A percentile compares a stretch with the other conserved stretches of the same genome.
These are phyloP conservation scores for Ciconia maguari DNA, from an alignment of 2,113 vertebrate genomes.

Conservation along the genomic window DNA sequence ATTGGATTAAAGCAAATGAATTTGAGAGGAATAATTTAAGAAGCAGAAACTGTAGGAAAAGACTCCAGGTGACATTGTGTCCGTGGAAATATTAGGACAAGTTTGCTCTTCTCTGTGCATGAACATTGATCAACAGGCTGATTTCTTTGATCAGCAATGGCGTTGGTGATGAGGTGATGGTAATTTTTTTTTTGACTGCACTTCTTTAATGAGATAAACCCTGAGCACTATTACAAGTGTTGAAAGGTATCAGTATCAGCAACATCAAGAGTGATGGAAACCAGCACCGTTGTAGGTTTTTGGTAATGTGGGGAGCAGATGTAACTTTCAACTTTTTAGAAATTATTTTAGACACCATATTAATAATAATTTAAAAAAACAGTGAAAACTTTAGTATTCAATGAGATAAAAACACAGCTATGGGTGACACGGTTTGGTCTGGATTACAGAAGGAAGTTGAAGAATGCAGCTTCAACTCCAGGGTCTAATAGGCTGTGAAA, in stretches of 20 bases:
- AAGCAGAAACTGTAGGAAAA: background rate
- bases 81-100: background rate
- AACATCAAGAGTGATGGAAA: background rate
- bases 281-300: background rate
- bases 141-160: background rate
- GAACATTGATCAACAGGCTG: background rate
- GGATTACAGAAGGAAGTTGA: conserved; percentile 2
- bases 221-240: background rate
- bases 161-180: background rate
- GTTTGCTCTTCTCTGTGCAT: background rate
- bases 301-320: background rate
- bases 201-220: background rate
- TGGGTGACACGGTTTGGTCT: background rate
- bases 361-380: background rate
- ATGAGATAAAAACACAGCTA: background rate
- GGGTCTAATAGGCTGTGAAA: background rate
- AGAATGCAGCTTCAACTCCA: background rate
- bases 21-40: background rate
- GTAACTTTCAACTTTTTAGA: background rate
- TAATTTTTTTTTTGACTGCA: background rate
- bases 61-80: background rate
- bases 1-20: background rate
- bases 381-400: background rate
- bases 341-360: background rate
- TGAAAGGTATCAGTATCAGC: conserved; percentile 1